Percentiles rank a stretch among this genome's conserved stretches.
Conservation (phyloP, 1,140 invertebrate genomes). For the Sinonovacula constricta region DNA sequence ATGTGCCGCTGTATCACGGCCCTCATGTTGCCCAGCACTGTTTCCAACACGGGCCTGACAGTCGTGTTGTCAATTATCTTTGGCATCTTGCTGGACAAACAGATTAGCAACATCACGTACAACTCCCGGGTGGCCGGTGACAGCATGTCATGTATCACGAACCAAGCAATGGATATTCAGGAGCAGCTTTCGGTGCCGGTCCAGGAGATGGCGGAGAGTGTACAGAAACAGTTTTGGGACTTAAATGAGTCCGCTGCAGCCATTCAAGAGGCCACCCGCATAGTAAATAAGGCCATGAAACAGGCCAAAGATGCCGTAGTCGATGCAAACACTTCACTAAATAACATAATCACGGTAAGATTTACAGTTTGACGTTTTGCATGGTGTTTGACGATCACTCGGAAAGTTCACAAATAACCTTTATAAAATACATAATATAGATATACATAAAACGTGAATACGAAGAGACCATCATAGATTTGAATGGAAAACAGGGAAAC, state of each 20-base stretch:
- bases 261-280: neutral
- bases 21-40: constrained; percentile 33
- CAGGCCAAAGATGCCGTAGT: neutral
- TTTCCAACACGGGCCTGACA: constrained; percentile 11
- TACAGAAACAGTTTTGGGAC: constrained; percentile 10
- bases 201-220: constrained; percentile 6
- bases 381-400: too few relatives aligned
- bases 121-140: constrained; percentile 32
- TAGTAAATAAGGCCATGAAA: neutral
- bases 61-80: constrained; percentile 41
- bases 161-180: constrained; percentile 24
- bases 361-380: too few relatives aligned
- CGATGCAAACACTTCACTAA: neutral
- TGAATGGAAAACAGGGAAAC: too few relatives aligned
- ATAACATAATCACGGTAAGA: constrained; percentile 9
- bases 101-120: constrained; percentile 11
- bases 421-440: too few relatives aligned
- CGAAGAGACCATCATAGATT: too few relatives aligned
- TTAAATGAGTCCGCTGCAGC: neutral
- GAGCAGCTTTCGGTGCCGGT: constrained; percentile 4
- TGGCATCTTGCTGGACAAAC: constrained; percentile 23
- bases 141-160: constrained; percentile 40
- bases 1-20: constrained; percentile 22
- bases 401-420: too few relatives aligned
- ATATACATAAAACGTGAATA: too few relatives aligned